Evolutionary conservation across 2,888 invertebrate species (phyloP).

Genomic region (Papilio protenor): DNA sequence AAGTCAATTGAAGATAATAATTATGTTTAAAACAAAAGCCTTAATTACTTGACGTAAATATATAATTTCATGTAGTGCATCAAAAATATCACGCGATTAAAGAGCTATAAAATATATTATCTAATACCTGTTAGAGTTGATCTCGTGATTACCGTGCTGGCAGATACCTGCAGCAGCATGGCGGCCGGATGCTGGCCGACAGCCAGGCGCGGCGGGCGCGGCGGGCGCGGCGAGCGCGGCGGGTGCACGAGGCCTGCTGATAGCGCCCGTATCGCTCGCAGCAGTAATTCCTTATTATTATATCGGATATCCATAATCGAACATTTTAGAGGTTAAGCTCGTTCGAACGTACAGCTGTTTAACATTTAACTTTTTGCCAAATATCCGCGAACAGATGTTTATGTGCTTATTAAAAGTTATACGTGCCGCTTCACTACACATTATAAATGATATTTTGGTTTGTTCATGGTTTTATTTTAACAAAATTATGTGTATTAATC

Average conservation of each 20-base stretch:
- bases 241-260: slow-evolving; percentile 46
- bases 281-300: slow-evolving; percentile 33
- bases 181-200: slow-evolving; percentile 46
- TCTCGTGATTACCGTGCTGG: neutral
- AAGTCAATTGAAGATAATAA: neutral
- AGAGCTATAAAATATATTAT: neutral
- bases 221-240: slow-evolving; percentile 7
- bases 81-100: neutral
- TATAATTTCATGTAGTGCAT: neutral
- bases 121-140: neutral
- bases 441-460: neutral
- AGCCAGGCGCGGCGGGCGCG: slow-evolving; percentile 46
- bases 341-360: slow-evolving; percentile 17
- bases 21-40: neutral
- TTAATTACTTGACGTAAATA: no score
- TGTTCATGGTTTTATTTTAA: neutral
- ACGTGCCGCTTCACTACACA: neutral
- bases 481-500: neutral
- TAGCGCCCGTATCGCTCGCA: slow-evolving; percentile 40
- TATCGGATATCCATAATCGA: slow-evolving; percentile 38
- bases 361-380: slow-evolving; percentile 26
- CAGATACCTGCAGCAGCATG: slow-evolving; percentile 38
- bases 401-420: slow-evolving; percentile 24
- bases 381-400: slow-evolving; percentile 19
- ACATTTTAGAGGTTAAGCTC: slow-evolving; percentile 30